Conservation (phyloP, 2,113 vertebrate genomes). For the Malurus melanocephalus region DNA sequence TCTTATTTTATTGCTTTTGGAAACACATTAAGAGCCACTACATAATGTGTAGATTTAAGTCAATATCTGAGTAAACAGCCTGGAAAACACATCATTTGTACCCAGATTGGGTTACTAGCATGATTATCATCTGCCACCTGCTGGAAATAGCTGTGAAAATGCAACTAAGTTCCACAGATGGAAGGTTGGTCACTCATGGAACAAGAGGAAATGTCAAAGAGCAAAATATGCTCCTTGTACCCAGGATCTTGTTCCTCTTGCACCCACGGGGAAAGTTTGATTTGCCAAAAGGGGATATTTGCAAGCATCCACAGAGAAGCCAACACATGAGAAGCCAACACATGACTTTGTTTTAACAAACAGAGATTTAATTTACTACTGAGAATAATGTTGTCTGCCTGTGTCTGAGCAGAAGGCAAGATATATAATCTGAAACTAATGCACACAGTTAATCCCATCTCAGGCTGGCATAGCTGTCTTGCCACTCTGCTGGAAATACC, state of each 20-base stretch:
- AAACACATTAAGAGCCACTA: slow-evolving; percentile 4
- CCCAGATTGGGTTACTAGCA: neutral
- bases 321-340: neutral
- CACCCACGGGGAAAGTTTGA: neutral
- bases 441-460: neutral
- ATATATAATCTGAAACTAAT: neutral
- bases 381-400: neutral
- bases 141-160: slow-evolving; percentile 39
- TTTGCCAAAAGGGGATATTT: neutral
- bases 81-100: slow-evolving; percentile 30
- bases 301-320: neutral
- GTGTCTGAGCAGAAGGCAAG: neutral
- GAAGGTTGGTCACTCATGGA: neutral
- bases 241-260: neutral
- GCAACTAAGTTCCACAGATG: neutral
- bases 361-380: neutral
- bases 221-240: neutral
- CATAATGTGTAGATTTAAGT: slow-evolving; percentile 27
- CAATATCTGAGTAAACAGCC: neutral
- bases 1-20: slow-evolving; percentile 20
- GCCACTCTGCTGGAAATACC: neutral
- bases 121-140: slow-evolving; percentile 56
- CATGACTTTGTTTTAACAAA: neutral
- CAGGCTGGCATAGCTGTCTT: neutral
- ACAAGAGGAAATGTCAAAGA: neutral